phyloP scores from a whole-genome alignment of 2,888 invertebrate genomes.

The Xestia ashworthii region DNA sequence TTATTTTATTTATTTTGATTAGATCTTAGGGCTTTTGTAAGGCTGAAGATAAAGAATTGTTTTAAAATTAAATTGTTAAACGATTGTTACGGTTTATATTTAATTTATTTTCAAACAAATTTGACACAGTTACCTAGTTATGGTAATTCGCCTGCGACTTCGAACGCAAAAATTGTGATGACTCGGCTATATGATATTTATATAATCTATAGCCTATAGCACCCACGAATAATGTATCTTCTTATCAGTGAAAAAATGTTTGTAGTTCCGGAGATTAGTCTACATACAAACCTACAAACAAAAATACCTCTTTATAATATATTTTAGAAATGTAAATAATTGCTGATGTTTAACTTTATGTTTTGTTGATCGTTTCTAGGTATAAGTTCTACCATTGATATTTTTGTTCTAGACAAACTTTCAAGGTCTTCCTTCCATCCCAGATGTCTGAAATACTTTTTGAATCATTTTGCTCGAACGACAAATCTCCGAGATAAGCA shows the following conservation, averaged over 20 bases:
- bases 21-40: conserved; percentile 65
- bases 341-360: background rate
- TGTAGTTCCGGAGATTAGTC: no score
- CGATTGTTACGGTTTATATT: background rate
- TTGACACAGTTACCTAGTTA: background rate
- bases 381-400: background rate
- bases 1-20: conserved; percentile 82
- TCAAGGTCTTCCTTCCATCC: conserved; percentile 20
- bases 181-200: no score
- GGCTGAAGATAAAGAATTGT: conserved; percentile 57
- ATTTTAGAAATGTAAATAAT: background rate
- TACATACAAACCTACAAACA: no score
- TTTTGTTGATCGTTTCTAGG: background rate
- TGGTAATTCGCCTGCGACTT: background rate
- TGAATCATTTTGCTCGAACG: conserved; percentile 33
- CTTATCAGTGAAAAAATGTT: no score
- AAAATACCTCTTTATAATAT: no score
- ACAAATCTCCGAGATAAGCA: conserved; percentile 61
- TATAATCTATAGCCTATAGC: no score
- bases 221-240: no score
- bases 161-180: no score
- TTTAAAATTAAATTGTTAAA: conserved; percentile 39
- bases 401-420: conserved; percentile 15
- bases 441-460: conserved; percentile 20
- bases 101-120: background rate